These are phyloP conservation scores for Labeo catla DNA, from an alignment of 2,113 vertebrate species.

Conservation along the genomic window DNA sequence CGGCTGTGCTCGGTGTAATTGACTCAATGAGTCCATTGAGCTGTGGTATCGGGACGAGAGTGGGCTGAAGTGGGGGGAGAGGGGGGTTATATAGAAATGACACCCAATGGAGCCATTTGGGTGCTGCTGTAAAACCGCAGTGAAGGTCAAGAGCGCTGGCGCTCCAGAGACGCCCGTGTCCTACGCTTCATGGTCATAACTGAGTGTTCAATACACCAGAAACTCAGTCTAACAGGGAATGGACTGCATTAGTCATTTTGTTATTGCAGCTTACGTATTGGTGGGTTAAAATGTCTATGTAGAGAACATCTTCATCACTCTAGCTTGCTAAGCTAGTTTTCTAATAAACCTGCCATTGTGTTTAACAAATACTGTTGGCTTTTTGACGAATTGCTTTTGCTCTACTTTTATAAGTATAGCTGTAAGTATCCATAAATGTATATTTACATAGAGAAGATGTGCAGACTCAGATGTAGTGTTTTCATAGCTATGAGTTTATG, in stretches of 20 bases:
- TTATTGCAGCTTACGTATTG: background rate
- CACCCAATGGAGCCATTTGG: conserved; percentile 62
- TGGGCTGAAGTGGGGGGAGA: conserved; percentile 54
- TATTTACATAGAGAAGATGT: too few relatives aligned
- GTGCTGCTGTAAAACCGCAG: conserved; percentile 68
- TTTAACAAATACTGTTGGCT: background rate
- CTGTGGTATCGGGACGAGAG: conserved; percentile 52
- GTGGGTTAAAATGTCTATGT: background rate
- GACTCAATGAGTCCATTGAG: conserved; percentile 36
- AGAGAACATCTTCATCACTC: background rate
- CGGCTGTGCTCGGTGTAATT: conserved; percentile 21
- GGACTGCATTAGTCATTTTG: background rate
- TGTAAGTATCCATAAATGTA: too few relatives aligned
- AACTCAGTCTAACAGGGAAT: background rate
- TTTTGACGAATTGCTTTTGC: background rate
- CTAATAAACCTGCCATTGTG: too few relatives aligned
- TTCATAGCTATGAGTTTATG: too few relatives aligned
- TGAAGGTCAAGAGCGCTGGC: conserved; percentile 70
- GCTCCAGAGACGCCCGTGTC: conserved; percentile 60
- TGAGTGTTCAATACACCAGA: conserved; percentile 1
- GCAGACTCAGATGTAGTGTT: too few relatives aligned
- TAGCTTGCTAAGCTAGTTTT: background rate
- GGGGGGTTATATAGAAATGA: conserved; percentile 47
- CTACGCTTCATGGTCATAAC: conserved; percentile 54
- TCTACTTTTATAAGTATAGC: background rate